Percentiles rank a stretch among this genome's conserved stretches.
phyloP scores from a whole-genome alignment of 30 jellyfish, hydroid and myxozoan genomes.

The Turritopsis rubra region DNA sequence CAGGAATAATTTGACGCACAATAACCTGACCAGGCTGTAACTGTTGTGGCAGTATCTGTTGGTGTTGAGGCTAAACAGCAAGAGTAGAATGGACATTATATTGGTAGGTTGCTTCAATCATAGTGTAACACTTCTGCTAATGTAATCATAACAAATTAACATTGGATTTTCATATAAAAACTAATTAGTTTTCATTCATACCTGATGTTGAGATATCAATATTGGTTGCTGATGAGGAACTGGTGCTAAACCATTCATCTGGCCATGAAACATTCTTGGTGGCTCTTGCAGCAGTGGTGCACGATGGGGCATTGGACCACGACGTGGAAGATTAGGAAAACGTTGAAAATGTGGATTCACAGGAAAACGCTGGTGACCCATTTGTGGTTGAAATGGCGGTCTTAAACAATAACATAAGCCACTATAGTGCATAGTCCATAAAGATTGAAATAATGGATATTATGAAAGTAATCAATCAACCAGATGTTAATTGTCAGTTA shows the following conservation, averaged over 20 bases:
- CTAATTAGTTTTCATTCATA: too few relatives aligned
- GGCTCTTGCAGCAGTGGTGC: not conserved
- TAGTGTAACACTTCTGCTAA: too few relatives aligned
- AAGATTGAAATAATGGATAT: not conserved
- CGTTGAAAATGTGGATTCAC: constrained; percentile 1
- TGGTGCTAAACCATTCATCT: not conserved
- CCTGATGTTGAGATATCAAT: not conserved
- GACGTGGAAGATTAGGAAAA: not conserved
- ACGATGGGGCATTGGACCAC: constrained; percentile 9
- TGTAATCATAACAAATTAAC: too few relatives aligned
- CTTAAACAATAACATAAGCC: not conserved
- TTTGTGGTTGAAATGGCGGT: constrained; percentile 4
- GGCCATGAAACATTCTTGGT: not conserved
- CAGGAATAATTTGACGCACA: constrained; percentile 33
- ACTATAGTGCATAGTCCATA: too few relatives aligned
- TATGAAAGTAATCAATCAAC: not conserved
- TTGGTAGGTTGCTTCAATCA: too few relatives aligned
- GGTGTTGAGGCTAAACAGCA: constrained; percentile 24
- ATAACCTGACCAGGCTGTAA: constrained; percentile 37
- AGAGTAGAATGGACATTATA: not conserved
- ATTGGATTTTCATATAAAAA: too few relatives aligned
- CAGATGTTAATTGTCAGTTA: too few relatives aligned
- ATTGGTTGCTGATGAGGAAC: not conserved
- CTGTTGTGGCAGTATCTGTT: constrained; percentile 1
- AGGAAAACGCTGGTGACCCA: not conserved